Base-by-base conservation (phyloP, 2,113 vertebrate genomes). In the Gnathonemus longibarbis region DNA sequence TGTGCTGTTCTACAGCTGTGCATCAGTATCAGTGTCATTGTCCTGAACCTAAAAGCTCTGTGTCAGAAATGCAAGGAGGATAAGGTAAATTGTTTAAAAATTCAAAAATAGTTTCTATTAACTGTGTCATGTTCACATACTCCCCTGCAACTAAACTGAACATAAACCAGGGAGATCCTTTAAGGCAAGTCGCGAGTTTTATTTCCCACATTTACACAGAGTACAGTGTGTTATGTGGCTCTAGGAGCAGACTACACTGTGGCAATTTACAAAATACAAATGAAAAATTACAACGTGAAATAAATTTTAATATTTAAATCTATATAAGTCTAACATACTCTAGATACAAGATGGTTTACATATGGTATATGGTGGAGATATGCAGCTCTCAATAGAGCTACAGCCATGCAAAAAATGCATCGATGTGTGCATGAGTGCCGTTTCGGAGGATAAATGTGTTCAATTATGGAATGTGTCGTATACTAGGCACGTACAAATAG, bases 31-130 rank as follows among this genome's bases (percentile, higher is more conserved):
- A 94, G 93, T 90, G 88, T 92, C 6, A 88, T 10, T 24, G 56
- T 94, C 31, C 3, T 95, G 90, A 92, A 91, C n/a, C 90, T 95
- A 80, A 95, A 94, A 84, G 90, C 91, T 77, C 90, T 95, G 91
- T 85, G 3, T 66, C 89, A 89, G 58, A 89, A 84, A 0, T 5
- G 7, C 5, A 93, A 89, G 19, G 35, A 24, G n/a, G 42, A 10
- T 42, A 80, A 89, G 89, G 53, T 89, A 89, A 19, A 13, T 7
- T n/a, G 3, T 52, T 19, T 11, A 52, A 52, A 42, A 45, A 19
- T 10, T 48, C 24, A 10, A 66, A 27, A 11, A 74, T 35, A 1
- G 27, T 3, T 74, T 74, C 27, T 27, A 35, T 39, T 74, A 39
- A 1, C 24, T 39, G 13, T 74, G 4, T 70, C 66, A 70, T 70